Evolutionary conservation across 2,888 invertebrate species (phyloP), one percentile per base, ranked within the genome.

Genomic region (Drosophila prolongata): DNA sequence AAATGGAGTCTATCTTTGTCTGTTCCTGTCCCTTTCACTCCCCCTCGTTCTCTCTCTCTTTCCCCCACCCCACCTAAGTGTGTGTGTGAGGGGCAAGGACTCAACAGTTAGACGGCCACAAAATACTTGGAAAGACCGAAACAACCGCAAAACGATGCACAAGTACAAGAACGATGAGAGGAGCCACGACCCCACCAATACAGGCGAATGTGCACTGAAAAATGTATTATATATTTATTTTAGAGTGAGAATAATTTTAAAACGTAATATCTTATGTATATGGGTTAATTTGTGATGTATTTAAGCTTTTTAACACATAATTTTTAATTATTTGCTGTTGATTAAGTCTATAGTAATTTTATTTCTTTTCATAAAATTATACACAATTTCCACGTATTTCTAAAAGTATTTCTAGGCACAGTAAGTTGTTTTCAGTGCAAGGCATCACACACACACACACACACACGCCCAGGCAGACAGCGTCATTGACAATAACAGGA

Each of bases 41-140:
- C 27, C 11, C 30, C 16, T 13, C 10, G 1, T 13, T 2, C 16
- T 3, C 8, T n/a, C 27, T 2, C 10, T 6, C 8, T 1, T 10
- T 2, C 5, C 10, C 16, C 1, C 10, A 4, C 8, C 1, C 11
- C 6, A 8, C 9, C 16, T 37, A 38, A 58, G 44, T 37, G 44
- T 68, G 58, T 57, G 40, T 56, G 37, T 43, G 38, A 60, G 55
- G 73, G 37, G 53, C 34, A 46, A 53, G 66, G 46, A 59, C 79
- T 87, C 74, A 80, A 83, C 89, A 86, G 83, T 88, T 86, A 88
- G 83, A 83, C 77, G 80, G 53, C 86, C 83, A 76, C 83, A 83
- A 85, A 83, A 85, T 87, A 87, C 76, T 85, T 72, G 72, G 75
- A 47, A 76, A 77, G 83, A 78, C 80, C 80, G 73, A 83, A 49